Evolutionary conservation across 1,140 invertebrate species (phyloP), one percentile per base, ranked within the genome.

Genomic region (Hycleus cichorii): DNA sequence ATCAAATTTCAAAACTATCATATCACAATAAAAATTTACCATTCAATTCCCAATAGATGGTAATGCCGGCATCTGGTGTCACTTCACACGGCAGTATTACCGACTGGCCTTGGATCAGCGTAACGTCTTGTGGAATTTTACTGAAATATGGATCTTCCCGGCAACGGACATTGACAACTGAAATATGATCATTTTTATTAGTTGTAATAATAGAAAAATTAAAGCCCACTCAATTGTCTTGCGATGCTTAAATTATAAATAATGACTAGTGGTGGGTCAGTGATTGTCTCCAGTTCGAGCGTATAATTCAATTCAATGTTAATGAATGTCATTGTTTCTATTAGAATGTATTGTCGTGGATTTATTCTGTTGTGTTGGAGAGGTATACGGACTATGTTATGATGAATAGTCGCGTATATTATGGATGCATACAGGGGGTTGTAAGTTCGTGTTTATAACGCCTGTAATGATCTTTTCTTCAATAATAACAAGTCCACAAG

Each of bases 11-110:
- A 54, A 26, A 54, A 54, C 51, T 32, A 7, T 7, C 4, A 32
- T 32, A 32, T 2, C 7, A 3, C 4, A 2, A 3, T 4, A 32
- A 55, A 47, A 26, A 60, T 54, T 78, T 74, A 58, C 77, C 78
- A 49, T 79, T 74, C 60, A 81, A 67, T 59, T 76, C 76, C 83
- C 83, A 85, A 58, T 78, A 77, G 70, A 81, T 83, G n/a, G 68
- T 63, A 18, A 84, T 78, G 49, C 77, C 76, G 43, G 71, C 67
- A 27, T 71, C 68, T 58, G 80, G 78, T 24, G 80, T 79, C 11
- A 82, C 81, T 60, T 80, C 77, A 67, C 83, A 85, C 3, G 72
- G 67, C 24, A 85, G 68, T 10, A 72, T 77, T 0, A 77, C 73
- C 43, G 76, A 74, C 44, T 73, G 70, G 0, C 81, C 81, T 45